Evolutionary conservation across 2,888 invertebrate species (phyloP).

Genomic region (Acronicta aceris): DNA sequence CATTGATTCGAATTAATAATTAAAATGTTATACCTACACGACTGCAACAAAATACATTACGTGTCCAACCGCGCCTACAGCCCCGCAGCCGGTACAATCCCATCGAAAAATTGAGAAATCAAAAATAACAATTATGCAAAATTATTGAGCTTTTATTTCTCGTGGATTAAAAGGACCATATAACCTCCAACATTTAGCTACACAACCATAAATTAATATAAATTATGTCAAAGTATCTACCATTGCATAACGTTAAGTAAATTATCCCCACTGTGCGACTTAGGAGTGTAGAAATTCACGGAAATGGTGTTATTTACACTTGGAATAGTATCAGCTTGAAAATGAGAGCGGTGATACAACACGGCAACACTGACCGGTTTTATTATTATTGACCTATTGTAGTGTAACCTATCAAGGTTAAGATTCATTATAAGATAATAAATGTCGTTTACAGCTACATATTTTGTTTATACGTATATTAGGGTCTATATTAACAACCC

Average conservation of each 20-base stretch:
- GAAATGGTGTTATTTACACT: slow-evolving; percentile 46
- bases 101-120: no score
- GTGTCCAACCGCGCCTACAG: no score
- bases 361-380: background rate
- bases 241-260: slow-evolving; percentile 23
- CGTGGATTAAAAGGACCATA: background rate
- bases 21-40: no score
- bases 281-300: slow-evolving; percentile 44
- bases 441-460: background rate
- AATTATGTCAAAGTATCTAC: slow-evolving; percentile 11
- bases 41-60: no score
- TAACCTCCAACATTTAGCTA: no score
- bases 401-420: no score
- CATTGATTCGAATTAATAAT: background rate
- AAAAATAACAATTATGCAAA: no score
- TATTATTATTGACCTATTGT: background rate
- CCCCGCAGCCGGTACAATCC: no score
- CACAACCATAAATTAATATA: no score
- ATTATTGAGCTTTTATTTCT: no score
- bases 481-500: background rate
- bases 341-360: slow-evolving; percentile 3
- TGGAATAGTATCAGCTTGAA: slow-evolving; percentile 29
- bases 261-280: slow-evolving; percentile 41
- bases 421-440: no score
- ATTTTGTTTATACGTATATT: background rate